Evolutionary conservation across 92 coral and sea anemone species (phyloP), one percentile per base, ranked within the genome.

Genomic region (Epizoanthus ramosus): DNA sequence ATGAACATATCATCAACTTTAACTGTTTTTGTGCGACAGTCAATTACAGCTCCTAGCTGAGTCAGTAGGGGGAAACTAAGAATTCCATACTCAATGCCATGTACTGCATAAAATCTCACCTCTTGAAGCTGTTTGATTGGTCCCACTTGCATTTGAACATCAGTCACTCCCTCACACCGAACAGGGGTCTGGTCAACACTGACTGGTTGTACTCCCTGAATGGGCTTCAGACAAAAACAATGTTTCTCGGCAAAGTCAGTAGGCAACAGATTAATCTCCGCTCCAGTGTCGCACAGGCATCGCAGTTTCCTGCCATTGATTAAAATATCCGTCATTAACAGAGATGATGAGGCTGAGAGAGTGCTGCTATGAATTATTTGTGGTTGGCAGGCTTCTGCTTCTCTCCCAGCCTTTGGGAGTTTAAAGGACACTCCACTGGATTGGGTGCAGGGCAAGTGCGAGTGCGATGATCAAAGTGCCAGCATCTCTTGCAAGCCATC

Each of bases 21-120:
- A 28, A 28, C 31, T 28, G 31, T 28, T 28, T 28, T 28, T 28
- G 31, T 28, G 31, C 31, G 31, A 28, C 88, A 84, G 72, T 84
- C 88, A 75, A 75, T 84, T 58, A 74, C 83, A 61, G 75, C 88
- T 63, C 58, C 88, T 43, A 84, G 66, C 59, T 84, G 88, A 84
- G 64, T 75, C 83, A 75, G 47, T 37, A 84, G 60, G 74, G 76
- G 83, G 53, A 84, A 84, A 84, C 88, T 61, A 25, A 84, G 80
- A 63, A 65, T 58, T 74, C 74, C 63, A 64, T 67, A 84, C 54
- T 56, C 64, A 39, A 76, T 76, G 81, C 67, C 81, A 22, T 76
- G 66, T 56, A 58, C 81, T 53, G 64, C 81, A 76, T 76, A 58
- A 76, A 76, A 56, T 64, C 70, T 57, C 70, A 76, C 81, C 59